Evolutionary conservation across 2,797 vertebrate species (phyloP), one percentile per base, ranked within the genome.

Genomic region (Intellagama lesueurii): DNA sequence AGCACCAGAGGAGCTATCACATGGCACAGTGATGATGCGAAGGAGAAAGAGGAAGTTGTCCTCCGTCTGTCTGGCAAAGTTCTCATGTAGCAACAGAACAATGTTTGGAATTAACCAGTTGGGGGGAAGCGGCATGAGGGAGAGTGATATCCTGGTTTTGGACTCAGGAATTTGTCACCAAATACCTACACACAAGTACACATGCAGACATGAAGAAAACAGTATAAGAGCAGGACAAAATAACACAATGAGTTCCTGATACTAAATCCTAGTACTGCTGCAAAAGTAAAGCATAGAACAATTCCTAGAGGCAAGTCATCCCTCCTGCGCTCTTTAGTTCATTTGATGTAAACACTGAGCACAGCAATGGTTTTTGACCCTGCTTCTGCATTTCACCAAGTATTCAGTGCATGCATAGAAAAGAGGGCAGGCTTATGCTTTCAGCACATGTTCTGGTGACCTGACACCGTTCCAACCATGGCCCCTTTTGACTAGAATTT

Each of bases 41-140:
- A 79, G 85, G 11, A 64, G 52, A 44, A 87, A 87, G 16, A 80
- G 66, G 56, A 83, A 83, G 22, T 68, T 70, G 14, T 44, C 35
- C 4, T 70, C 76, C 52, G 77, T 70, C 4, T 56, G 24, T 30
- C 32, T 90, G 72, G 85, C 84, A 64, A 56, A 68, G 56, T 86
- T 75, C 81, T 56, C 47, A 82, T 47, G 47, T 69, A 70, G 64
- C n/a, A 87, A 82, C 30, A 83, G 73, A 83, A 69, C 70, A 77
- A 77, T 68, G 47, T 81, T 87, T 86, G 85, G 64, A 40, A 68
- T 69, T 68, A 19, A 70, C 80, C 85, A 87, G 5, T 26, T 49
- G 80, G 83, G 84, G 47, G 60, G 70, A 60, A 86, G 60, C 68
- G 68, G 85, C 69, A 80, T 30, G 44, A 81, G 80, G 30, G 60